Conservation (phyloP, 2,888 invertebrate species). For the Andrena bicolor region DNA sequence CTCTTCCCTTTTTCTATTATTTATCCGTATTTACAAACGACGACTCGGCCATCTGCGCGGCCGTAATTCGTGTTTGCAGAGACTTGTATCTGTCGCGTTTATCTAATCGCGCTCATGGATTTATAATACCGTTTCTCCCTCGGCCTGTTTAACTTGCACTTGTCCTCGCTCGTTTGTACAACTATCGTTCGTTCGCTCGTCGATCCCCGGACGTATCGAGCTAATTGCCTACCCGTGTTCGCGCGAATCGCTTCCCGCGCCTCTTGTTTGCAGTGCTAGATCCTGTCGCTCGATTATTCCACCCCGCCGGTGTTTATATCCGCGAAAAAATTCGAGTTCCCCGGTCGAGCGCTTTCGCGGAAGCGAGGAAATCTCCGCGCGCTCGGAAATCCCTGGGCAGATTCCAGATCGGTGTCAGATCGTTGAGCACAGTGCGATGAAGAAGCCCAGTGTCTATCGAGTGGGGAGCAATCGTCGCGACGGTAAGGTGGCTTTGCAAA, state of each 20-base stretch:
- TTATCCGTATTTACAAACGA: neutral
- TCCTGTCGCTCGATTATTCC: neutral
- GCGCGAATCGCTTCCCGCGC: neutral
- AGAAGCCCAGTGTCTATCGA: no score
- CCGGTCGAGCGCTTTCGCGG: no score
- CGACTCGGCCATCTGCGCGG: conserved; percentile 39
- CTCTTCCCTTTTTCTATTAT: neutral
- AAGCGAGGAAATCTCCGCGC: no score
- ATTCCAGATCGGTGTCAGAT: no score
- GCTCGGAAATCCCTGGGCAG: no score
- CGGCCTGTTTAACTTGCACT: conserved; percentile 43
- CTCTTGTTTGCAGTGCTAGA: conserved; percentile 25
- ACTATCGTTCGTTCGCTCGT: conserved; percentile 14
- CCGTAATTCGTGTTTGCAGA: neutral
- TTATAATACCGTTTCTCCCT: conserved; percentile 41
- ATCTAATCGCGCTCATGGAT: conserved; percentile 34
- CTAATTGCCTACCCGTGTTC: conserved; percentile 13
- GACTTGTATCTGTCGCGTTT: conserved; percentile 10
- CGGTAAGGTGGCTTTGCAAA: no score
- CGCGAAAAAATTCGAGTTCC: neutral
- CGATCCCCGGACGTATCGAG: neutral
- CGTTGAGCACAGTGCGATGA: no score
- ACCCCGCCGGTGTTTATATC: neutral
- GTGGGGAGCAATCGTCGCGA: no score
- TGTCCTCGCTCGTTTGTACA: conserved; percentile 11